Evolutionary conservation across 2,797 vertebrate species (phyloP).

Genomic region (Crenichthys baileyi): DNA sequence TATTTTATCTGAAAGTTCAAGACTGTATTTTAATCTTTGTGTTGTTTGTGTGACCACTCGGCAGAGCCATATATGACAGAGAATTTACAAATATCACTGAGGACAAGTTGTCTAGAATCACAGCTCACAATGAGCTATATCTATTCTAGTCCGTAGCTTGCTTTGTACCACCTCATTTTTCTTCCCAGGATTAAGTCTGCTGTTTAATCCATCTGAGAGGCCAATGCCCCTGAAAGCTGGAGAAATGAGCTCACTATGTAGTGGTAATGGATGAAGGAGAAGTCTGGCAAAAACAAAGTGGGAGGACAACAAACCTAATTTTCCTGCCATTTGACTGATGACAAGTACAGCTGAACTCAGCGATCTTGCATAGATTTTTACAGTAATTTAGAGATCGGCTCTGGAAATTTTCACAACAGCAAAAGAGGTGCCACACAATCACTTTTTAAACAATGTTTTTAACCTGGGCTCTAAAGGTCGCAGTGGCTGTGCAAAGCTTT

Average conservation of each 20-base stretch:
- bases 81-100: constrained; percentile 10
- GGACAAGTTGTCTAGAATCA: constrained; percentile 26
- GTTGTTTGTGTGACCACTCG: background rate
- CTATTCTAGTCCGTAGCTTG: constrained; percentile 42
- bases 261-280: constrained; percentile 63
- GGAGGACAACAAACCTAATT: constrained; percentile 70
- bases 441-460: background rate
- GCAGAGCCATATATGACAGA: background rate
- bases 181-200: constrained; percentile 35
- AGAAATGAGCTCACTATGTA: constrained; percentile 68
- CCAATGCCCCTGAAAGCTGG: constrained; percentile 56
- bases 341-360: constrained; percentile 55
- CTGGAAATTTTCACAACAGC: constrained; percentile 14
- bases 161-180: constrained; percentile 59
- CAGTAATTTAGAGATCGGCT: constrained; percentile 14
- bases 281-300: constrained; percentile 64
- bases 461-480: constrained; percentile 4
- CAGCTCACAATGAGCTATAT: constrained; percentile 25
- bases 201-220: constrained; percentile 65
- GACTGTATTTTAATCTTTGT: background rate
- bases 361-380: constrained; percentile 52
- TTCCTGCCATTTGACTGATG: constrained; percentile 66
- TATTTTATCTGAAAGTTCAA: background rate
- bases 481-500: background rate
- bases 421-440: constrained; percentile 4